These are phyloP conservation scores for Fregetta grallaria DNA, from an alignment of 2,113 vertebrate species.

Conservation along the genomic window DNA sequence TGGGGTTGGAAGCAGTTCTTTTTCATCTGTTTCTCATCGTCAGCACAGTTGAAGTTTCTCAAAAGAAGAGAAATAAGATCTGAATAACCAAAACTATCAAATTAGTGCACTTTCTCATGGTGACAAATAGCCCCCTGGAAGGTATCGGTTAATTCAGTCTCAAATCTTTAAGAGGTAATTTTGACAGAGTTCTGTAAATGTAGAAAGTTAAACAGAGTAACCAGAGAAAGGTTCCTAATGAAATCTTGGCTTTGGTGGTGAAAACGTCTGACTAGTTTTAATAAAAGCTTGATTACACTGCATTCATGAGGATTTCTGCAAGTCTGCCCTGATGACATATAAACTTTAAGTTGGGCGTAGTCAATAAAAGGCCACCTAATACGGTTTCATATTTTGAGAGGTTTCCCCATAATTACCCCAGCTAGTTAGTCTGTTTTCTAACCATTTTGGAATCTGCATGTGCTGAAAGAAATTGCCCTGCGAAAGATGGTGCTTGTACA, in stretches of 20 bases:
- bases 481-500: background rate
- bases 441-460: background rate
- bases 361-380: slow-evolving; percentile 39
- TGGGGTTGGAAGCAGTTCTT: background rate
- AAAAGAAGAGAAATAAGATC: background rate
- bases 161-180: slow-evolving; percentile 30
- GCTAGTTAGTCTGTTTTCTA: slow-evolving; percentile 14
- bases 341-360: slow-evolving; percentile 25
- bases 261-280: slow-evolving; percentile 24
- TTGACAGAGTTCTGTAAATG: slow-evolving; percentile 29
- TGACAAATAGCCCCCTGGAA: slow-evolving; percentile 22
- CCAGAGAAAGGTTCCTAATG: slow-evolving; percentile 48
- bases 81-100: background rate
- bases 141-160: slow-evolving; percentile 11
- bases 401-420: background rate
- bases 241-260: slow-evolving; percentile 29
- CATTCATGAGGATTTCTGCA: slow-evolving; percentile 28
- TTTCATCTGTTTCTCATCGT: slow-evolving; percentile 18
- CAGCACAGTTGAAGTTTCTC: background rate
- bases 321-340: slow-evolving; percentile 44
- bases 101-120: background rate
- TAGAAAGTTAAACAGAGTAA: slow-evolving; percentile 39
- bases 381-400: background rate
- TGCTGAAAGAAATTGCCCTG: background rate
- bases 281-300: slow-evolving; percentile 20